A percentile compares a stretch with the other conserved stretches of the same genome.
Evolutionary conservation across 1,140 invertebrate genomes (phyloP).

Genomic region (Anastrepha ludens): DNA sequence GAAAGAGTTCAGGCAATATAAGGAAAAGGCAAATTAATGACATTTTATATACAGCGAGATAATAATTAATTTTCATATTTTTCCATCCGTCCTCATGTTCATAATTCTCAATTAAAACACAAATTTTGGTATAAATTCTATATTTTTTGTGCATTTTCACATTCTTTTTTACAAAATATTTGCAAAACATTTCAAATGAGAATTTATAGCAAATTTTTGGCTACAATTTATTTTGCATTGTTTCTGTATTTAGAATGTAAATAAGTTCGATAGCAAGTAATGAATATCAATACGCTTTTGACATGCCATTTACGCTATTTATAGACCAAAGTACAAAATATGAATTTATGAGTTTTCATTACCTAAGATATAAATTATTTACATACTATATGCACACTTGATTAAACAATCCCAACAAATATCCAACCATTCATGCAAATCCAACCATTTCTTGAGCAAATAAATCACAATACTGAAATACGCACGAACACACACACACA

Average conservation of each 20-base stretch:
- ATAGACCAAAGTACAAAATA: not conserved
- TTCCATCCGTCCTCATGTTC: no score
- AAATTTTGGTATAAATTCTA: no score
- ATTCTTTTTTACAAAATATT: not conserved
- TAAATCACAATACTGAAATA: not conserved
- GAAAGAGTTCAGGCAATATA: no score
- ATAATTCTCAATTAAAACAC: no score
- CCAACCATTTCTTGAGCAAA: not conserved
- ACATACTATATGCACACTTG: not conserved
- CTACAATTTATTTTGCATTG: not conserved
- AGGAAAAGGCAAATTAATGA: no score
- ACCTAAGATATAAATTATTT: not conserved
- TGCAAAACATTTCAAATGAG: constrained; percentile 34
- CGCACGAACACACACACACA: not conserved
- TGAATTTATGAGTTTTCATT: not conserved
- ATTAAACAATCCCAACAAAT: not conserved
- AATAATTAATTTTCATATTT: no score
- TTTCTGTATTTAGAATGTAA: not conserved
- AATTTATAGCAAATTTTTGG: not conserved
- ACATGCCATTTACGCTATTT: not conserved
- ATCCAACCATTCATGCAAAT: not conserved
- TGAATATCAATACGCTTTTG: not conserved
- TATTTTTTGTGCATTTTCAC: no score
- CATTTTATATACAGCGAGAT: no score
- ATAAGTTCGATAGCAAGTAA: not conserved